These are phyloP conservation scores for Lacerta viridis DNA, from an alignment of 2,797 vertebrate genomes.

Conservation along the genomic window DNA sequence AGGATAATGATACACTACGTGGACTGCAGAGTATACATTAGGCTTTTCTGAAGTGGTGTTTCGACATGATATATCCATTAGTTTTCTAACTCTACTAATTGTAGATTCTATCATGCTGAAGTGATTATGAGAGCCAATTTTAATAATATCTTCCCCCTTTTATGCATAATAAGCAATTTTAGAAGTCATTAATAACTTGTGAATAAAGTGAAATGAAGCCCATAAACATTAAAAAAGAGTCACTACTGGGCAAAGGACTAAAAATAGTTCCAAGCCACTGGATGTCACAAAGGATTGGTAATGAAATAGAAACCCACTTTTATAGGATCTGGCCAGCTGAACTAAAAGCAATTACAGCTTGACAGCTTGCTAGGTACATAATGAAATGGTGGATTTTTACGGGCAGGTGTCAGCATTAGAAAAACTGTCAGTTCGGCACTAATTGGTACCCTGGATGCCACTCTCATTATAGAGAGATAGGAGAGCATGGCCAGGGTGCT, in stretches of 20 bases:
- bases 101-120: slow-evolving; percentile 43
- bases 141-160: slow-evolving; percentile 54
- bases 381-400: slow-evolving; percentile 53
- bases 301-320: slow-evolving; percentile 41
- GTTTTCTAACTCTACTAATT: slow-evolving; percentile 56
- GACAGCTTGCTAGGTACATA: slow-evolving; percentile 38
- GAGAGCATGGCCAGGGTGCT: slow-evolving; percentile 49
- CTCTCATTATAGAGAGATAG: slow-evolving; percentile 61
- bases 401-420: slow-evolving; percentile 68
- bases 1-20: slow-evolving; percentile 8
- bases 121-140: slow-evolving; percentile 51
- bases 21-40: slow-evolving; percentile 10
- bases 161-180: slow-evolving; percentile 56
- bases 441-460: slow-evolving; percentile 67
- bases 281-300: slow-evolving; percentile 27
- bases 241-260: slow-evolving; percentile 31
- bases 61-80: slow-evolving; percentile 49
- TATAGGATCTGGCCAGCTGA: slow-evolving; percentile 40
- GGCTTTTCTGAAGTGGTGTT: slow-evolving; percentile 45
- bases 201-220: slow-evolving; percentile 48
- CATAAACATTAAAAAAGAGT: background rate
- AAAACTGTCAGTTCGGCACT: slow-evolving; percentile 54
- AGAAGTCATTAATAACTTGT: slow-evolving; percentile 43
- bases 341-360: slow-evolving; percentile 59
- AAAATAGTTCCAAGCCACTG: slow-evolving; percentile 23